Percentiles rank a stretch among this genome's conserved stretches.
phyloP scores from a whole-genome alignment of 2,113 vertebrate genomes.

The mouse (Mus musculus) region DNA sequence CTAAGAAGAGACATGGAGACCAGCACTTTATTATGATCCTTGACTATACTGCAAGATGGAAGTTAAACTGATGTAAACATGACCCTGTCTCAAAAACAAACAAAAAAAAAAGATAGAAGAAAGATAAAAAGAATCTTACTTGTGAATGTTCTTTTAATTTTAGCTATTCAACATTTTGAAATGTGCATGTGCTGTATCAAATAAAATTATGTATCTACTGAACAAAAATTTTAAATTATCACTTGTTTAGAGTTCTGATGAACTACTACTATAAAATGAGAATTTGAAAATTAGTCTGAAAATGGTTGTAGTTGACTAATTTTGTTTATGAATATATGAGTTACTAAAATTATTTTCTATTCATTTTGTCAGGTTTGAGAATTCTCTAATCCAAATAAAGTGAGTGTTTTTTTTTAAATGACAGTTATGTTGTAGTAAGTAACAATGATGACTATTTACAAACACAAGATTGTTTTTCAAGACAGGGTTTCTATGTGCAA shows the following conservation, averaged over 20 bases:
- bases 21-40: not conserved
- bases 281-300: not conserved
- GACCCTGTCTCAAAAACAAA: not conserved
- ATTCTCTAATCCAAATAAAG: not conserved
- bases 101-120: not conserved
- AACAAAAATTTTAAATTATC: not conserved
- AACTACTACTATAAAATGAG: not conserved
- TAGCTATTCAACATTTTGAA: not conserved
- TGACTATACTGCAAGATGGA: not conserved
- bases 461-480: not conserved
- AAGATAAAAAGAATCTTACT: not conserved
- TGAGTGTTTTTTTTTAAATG: not conserved
- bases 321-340: conserved; percentile 36
- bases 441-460: not conserved
- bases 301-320: not conserved
- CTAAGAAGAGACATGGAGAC: not conserved
- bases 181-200: not conserved
- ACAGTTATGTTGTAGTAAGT: not conserved
- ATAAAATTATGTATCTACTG: not conserved
- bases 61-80: not conserved
- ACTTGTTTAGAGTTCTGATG: not conserved
- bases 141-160: not conserved
- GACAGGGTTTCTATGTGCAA: no score
- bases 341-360: not conserved
- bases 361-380: not conserved